These are phyloP conservation scores for Eleginops maclovinus DNA, from an alignment of 2,113 vertebrate genomes.

Conservation along the genomic window DNA sequence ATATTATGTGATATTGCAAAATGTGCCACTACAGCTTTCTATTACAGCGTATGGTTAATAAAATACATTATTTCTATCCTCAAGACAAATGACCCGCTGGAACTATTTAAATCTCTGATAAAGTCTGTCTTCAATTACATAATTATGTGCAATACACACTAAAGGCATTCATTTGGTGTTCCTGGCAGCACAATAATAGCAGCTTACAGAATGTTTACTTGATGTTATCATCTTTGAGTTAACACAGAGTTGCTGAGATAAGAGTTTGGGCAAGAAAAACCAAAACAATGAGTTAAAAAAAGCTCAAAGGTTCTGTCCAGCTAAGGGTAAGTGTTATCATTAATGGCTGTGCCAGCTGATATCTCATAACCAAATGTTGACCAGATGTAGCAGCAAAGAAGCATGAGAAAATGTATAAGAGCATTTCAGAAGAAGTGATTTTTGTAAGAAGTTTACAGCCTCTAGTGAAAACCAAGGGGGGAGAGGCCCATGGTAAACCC, in stretches of 20 bases:
- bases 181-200: no score
- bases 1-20: no score
- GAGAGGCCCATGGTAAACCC: not conserved
- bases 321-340: not conserved
- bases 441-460: not conserved
- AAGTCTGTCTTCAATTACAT: not conserved
- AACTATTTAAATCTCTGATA: not conserved
- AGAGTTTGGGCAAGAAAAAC: not conserved
- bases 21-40: no score
- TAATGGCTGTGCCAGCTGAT: not conserved
- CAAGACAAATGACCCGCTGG: not conserved
- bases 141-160: not conserved
- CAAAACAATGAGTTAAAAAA: not conserved
- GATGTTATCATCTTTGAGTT: no score
- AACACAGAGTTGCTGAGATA: not conserved
- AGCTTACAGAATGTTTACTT: no score
- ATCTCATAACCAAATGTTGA: not conserved
- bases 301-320: not conserved
- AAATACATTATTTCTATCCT: not conserved
- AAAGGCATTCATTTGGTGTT: not conserved
- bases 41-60: not conserved
- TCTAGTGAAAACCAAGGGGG: not conserved
- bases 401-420: not conserved
- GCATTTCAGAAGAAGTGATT: conserved; percentile 1
- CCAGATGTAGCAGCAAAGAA: not conserved